Percentiles rank a stretch among this genome's conserved stretches.
Evolutionary conservation across 2,797 vertebrate species (phyloP).

Genomic region (Anguilla megastoma): DNA sequence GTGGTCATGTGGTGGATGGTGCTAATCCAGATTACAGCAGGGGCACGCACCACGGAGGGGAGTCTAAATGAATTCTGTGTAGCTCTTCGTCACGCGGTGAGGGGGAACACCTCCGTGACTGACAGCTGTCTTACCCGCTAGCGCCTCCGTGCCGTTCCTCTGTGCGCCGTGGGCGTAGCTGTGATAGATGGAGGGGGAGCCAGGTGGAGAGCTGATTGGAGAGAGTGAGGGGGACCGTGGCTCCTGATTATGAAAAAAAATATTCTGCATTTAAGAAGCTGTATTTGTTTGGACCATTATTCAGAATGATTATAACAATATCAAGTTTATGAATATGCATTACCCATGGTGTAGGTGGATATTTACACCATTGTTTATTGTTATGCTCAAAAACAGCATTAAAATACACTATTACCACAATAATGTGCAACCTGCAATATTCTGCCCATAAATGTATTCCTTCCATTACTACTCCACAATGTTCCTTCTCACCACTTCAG

Average conservation of each 20-base stretch:
- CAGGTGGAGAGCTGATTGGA: conserved; percentile 78
- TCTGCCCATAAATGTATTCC: background rate
- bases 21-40: background rate
- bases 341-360: background rate
- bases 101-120: background rate
- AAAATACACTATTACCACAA: background rate
- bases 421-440: background rate
- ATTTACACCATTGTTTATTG: background rate
- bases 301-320: background rate
- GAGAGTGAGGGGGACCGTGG: conserved; percentile 74
- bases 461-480: background rate
- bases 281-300: background rate
- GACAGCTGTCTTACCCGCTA: conserved; percentile 69
- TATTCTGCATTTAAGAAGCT: background rate
- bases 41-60: background rate
- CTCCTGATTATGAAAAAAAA: conserved; percentile 72
- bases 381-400: background rate
- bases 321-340: background rate
- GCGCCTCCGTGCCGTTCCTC: conserved; percentile 76
- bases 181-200: conserved; percentile 78
- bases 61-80: background rate
- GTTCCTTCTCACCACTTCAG: background rate
- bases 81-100: background rate
- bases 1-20: background rate
- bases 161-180: conserved; percentile 73